Percentiles rank a stretch among this genome's conserved stretches.
These are phyloP conservation scores for Laterallus jamaicensis DNA, from an alignment of 2,113 vertebrate species.

Conservation along the genomic window DNA sequence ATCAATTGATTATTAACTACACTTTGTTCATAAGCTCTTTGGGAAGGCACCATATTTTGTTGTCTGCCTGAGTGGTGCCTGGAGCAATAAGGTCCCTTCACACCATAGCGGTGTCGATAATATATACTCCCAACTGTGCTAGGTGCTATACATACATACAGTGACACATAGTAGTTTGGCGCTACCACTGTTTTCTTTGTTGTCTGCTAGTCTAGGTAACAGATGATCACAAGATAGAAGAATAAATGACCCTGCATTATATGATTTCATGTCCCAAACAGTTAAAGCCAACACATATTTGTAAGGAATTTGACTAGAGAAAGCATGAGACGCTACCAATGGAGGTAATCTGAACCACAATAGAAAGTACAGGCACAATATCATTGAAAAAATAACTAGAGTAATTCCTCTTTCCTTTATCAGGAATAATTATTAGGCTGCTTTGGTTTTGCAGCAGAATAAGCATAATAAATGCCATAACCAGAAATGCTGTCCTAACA, in stretches of 20 bases:
- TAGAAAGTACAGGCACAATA: neutral
- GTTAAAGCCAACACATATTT: neutral
- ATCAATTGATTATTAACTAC: neutral
- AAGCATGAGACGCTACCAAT: neutral
- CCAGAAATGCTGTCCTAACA: neutral
- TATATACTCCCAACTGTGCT: constrained; percentile 29
- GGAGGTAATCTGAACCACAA: neutral
- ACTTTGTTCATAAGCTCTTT: constrained; percentile 19
- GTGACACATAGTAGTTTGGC: neutral
- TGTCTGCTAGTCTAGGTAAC: constrained; percentile 24
- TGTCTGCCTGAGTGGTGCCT: constrained; percentile 15
- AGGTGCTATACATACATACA: constrained; percentile 40
- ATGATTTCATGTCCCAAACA: neutral
- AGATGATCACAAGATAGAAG: constrained; percentile 2
- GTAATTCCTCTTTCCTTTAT: neutral
- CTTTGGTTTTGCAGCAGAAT: neutral
- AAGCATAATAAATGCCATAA: neutral
- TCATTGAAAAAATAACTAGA: neutral
- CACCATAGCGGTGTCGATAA: constrained; percentile 23
- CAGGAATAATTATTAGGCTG: neutral
- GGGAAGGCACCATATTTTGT: constrained; percentile 31
- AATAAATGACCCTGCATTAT: neutral
- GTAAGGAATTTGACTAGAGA: neutral
- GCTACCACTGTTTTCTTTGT: constrained; percentile 10
- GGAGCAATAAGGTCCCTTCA: constrained; percentile 56